These are phyloP conservation scores for Aleiodes alternator DNA, from an alignment of 2,888 invertebrate species.

Conservation along the genomic window DNA sequence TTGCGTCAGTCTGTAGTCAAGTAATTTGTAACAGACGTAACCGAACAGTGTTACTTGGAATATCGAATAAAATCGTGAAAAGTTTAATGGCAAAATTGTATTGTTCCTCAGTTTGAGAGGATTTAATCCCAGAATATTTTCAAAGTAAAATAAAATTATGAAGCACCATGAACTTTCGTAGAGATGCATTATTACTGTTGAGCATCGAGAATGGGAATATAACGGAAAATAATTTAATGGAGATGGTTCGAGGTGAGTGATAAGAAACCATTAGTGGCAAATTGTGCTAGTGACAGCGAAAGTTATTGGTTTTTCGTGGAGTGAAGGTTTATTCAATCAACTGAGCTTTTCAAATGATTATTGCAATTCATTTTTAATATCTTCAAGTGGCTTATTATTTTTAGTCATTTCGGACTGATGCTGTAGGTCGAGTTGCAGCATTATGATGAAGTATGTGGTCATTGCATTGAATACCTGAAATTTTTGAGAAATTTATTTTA, in stretches of 20 bases:
- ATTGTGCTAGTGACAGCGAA: too few species aligned
- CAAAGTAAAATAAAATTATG: neutral
- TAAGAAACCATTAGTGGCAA: too few species aligned
- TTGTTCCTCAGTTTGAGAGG: neutral
- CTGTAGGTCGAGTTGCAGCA: neutral
- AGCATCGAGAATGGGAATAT: too few species aligned
- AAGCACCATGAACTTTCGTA: neutral
- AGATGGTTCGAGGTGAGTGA: too few species aligned
- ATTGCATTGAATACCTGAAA: constrained; percentile 11
- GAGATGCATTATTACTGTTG: neutral
- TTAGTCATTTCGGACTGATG: too few species aligned
- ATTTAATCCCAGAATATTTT: constrained; percentile 2
- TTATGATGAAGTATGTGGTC: neutral
- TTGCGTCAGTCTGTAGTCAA: neutral
- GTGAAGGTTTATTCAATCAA: too few species aligned
- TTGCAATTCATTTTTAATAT: too few species aligned
- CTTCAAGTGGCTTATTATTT: too few species aligned
- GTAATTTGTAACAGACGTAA: neutral
- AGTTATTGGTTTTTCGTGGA: too few species aligned
- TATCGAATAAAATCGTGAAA: neutral
- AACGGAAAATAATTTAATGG: too few species aligned
- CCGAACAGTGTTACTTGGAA: constrained; percentile 3
- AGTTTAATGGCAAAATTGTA: neutral
- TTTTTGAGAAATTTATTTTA: neutral
- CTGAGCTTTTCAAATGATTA: too few species aligned